Conservation (phyloP, 2,797 vertebrate species). For the Tamandua tetradactyla region DNA sequence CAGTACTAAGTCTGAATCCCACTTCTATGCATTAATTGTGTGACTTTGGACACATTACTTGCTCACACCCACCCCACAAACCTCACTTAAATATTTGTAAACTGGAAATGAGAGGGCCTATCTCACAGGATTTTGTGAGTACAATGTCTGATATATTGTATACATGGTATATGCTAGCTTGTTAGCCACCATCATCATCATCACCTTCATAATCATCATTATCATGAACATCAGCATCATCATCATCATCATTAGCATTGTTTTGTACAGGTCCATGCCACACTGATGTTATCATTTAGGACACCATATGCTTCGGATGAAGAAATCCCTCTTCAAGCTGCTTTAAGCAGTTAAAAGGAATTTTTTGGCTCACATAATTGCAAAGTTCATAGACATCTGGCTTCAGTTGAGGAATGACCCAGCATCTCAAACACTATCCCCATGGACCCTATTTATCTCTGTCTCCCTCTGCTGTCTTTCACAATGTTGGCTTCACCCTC, state of each 20-base stretch:
- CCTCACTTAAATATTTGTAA: neutral
- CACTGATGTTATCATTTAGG: neutral
- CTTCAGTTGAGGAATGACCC: neutral
- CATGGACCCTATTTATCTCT: accelerated
- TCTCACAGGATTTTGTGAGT: neutral
- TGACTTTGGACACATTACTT: neutral
- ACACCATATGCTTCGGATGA: neutral
- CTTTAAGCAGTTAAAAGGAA: neutral
- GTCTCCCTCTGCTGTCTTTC: neutral
- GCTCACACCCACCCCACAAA: neutral
- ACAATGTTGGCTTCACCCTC: neutral
- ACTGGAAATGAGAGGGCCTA: neutral
- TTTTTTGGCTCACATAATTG: neutral
- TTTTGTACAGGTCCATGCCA: neutral
- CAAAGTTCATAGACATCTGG: neutral
- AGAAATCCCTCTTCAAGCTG: neutral
- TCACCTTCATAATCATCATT: no score
- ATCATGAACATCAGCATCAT: no score
- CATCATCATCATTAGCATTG: no score
- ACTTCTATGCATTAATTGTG: neutral
- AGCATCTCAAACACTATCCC: neutral
- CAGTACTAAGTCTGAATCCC: no score
- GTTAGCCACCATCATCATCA: neutral
- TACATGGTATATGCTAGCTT: no score
- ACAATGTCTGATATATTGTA: neutral